A percentile compares a stretch with the other conserved stretches of the same genome.
These are phyloP conservation scores for Ammodytes dubius DNA, from an alignment of 2,113 vertebrate species.

Conservation along the genomic window DNA sequence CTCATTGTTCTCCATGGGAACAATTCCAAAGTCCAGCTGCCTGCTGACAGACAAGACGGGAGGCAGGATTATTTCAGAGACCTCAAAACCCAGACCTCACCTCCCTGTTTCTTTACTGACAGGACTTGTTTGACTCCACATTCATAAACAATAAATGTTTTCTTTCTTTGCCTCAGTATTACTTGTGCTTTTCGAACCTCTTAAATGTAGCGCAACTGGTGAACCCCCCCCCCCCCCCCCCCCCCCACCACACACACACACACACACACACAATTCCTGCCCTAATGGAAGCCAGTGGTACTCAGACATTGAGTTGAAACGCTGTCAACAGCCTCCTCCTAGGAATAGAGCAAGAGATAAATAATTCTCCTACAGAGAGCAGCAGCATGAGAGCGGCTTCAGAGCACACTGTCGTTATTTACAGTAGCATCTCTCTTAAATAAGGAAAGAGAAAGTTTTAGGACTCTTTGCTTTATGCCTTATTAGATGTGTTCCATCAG, in stretches of 20 bases:
- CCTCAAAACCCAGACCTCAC: constrained; percentile 81
- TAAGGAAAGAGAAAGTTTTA: constrained; percentile 42
- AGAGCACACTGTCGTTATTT: constrained; percentile 51
- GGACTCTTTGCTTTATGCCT: constrained; percentile 50
- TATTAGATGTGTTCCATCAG: constrained; percentile 55
- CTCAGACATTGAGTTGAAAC: constrained; percentile 74
- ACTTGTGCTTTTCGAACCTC: constrained; percentile 57
- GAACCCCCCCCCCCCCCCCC: constrained; percentile 13
- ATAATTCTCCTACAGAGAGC: constrained; percentile 71
- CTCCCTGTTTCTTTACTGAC: constrained; percentile 75
- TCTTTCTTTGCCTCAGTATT: constrained; percentile 79
- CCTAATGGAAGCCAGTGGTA: constrained; percentile 74
- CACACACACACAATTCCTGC: constrained; percentile 27
- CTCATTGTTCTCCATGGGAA: constrained; percentile 71
- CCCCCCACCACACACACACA: too few species aligned
- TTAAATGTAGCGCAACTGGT: constrained; percentile 47
- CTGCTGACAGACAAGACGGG: constrained; percentile 55
- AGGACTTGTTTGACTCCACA: constrained; percentile 77
- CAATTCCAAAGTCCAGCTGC: constrained; percentile 71
- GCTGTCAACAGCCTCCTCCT: constrained; percentile 69
- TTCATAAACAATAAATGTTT: constrained; percentile 88
- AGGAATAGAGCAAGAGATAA: constrained; percentile 73
- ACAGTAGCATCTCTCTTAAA: constrained; percentile 31
- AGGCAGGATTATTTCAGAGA: constrained; percentile 71
- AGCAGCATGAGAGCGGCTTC: constrained; percentile 42